Percentiles rank a stretch among this genome's conserved stretches.
phyloP scores from a whole-genome alignment of 2,888 invertebrate species.

The Dromius quadrimaculatus region DNA sequence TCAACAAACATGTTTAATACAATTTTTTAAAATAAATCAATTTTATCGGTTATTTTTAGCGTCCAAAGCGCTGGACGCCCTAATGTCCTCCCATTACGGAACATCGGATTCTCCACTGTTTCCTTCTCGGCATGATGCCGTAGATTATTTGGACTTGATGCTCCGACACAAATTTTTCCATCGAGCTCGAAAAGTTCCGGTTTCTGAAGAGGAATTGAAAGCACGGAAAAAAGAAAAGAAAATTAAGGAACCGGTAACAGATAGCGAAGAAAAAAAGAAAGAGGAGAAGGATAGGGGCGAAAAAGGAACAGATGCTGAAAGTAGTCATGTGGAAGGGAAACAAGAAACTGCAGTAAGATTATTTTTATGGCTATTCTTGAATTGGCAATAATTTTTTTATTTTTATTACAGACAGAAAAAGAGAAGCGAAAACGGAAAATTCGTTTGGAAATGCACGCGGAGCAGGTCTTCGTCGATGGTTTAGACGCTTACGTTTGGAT shows the following conservation, averaged over 20 bases:
- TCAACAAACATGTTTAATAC: too few species aligned
- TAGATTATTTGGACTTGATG: slow-evolving; percentile 86
- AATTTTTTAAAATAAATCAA: too few species aligned
- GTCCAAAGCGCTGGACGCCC: slow-evolving; percentile 89
- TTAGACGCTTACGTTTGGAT: slow-evolving; percentile 98
- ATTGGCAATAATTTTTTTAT: slow-evolving; percentile 17
- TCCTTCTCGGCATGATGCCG: slow-evolving; percentile 82
- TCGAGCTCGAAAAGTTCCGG: slow-evolving; percentile 89
- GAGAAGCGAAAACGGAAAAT: slow-evolving; percentile 89
- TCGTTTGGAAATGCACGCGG: slow-evolving; percentile 96
- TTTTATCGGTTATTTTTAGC: slow-evolving; percentile 68
- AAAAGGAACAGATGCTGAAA: slow-evolving; percentile 68
- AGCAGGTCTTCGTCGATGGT: slow-evolving; percentile 93
- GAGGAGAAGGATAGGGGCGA: slow-evolving; percentile 70
- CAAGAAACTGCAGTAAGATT: slow-evolving; percentile 62
- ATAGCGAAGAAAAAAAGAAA: slow-evolving; percentile 33
- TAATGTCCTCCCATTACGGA: slow-evolving; percentile 92
- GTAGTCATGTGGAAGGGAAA: slow-evolving; percentile 69
- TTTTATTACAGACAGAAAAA: slow-evolving; percentile 66
- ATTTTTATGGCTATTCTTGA: neutral
- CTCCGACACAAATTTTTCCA: slow-evolving; percentile 95
- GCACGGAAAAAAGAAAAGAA: slow-evolving; percentile 73
- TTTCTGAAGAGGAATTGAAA: slow-evolving; percentile 77
- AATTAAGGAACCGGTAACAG: slow-evolving; percentile 57
- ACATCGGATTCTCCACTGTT: slow-evolving; percentile 82